Conservation (phyloP, 64 coral and sea anemone species). For the Dendrophyllia cribrosa region DNA sequence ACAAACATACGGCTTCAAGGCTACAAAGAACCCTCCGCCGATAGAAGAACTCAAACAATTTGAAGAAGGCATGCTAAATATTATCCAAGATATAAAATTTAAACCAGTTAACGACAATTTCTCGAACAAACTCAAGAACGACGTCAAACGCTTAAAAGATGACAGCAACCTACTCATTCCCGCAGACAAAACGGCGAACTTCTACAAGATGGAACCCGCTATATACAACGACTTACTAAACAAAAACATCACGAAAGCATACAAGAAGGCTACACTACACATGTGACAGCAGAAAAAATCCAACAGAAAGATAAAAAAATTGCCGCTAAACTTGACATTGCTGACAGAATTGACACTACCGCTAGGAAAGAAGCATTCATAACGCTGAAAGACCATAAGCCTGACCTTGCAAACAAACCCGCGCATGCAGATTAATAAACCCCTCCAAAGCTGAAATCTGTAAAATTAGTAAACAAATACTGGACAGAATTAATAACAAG, state of each 20-base stretch:
- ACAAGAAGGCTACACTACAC: no score
- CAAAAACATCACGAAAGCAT: no score
- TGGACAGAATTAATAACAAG: not conserved
- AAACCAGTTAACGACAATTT: no score
- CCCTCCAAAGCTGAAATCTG: constrained; percentile 37
- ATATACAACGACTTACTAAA: no score
- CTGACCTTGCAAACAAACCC: not conserved
- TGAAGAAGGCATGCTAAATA: constrained; percentile 25
- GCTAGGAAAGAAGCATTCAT: not conserved
- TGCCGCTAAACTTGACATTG: not conserved
- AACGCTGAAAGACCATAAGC: constrained; percentile 12
- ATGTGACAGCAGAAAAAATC: no score
- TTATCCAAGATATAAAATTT: not conserved
- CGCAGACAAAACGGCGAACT: no score
- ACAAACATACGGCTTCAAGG: constrained; percentile 19
- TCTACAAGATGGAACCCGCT: no score
- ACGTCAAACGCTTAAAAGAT: no score
- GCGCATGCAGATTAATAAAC: constrained; percentile 32
- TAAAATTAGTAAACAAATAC: not conserved
- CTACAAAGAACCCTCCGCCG: constrained; percentile 10
- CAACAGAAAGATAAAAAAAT: no score
- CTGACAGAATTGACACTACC: not conserved
- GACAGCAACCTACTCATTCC: no score
- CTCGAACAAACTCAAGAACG: no score
- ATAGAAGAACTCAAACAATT: constrained; percentile 2